Evolutionary conservation across 2,113 vertebrate genomes (phyloP).

Genomic region (Oncorhynchus mykiss): DNA sequence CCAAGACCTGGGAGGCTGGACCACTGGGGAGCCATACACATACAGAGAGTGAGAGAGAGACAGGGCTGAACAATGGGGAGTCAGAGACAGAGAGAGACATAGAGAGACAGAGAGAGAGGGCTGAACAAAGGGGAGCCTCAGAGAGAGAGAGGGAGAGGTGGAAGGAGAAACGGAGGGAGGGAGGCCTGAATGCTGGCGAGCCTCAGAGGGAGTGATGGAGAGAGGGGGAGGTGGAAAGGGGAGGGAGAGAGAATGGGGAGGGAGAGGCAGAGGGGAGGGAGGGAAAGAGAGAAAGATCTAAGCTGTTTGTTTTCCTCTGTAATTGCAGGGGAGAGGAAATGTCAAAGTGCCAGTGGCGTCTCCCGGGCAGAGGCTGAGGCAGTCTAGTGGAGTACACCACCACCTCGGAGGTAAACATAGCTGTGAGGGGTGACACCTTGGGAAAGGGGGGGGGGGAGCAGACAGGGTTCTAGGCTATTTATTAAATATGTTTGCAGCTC

Average conservation of each 20-base stretch:
- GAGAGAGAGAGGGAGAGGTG: background rate
- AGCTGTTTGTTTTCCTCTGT: background rate
- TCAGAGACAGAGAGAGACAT: conserved; percentile 1
- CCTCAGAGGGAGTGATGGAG: conserved; percentile 1
- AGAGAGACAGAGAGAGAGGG: conserved; percentile 15
- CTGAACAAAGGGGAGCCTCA: background rate
- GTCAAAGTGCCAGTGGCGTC: background rate
- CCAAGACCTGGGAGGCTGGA: conserved; percentile 33
- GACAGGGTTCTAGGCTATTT: too few species aligned
- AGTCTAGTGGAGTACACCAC: background rate
- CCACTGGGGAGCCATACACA: conserved; percentile 13
- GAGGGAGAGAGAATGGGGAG: background rate
- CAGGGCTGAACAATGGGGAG: background rate
- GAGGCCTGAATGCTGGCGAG: conserved; percentile 19
- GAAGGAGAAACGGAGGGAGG: background rate
- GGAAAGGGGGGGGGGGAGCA: background rate
- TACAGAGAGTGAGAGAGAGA: conserved; percentile 12
- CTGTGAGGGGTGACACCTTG: too few species aligned
- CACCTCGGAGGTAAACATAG: too few species aligned
- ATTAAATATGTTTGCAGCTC: too few species aligned
- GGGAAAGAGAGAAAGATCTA: background rate
- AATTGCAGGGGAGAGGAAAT: background rate
- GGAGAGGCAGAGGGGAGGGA: background rate
- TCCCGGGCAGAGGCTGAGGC: background rate
- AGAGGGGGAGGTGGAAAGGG: background rate